These are phyloP conservation scores for Hyles lineata DNA, from an alignment of 2,888 invertebrate species.

Conservation along the genomic window DNA sequence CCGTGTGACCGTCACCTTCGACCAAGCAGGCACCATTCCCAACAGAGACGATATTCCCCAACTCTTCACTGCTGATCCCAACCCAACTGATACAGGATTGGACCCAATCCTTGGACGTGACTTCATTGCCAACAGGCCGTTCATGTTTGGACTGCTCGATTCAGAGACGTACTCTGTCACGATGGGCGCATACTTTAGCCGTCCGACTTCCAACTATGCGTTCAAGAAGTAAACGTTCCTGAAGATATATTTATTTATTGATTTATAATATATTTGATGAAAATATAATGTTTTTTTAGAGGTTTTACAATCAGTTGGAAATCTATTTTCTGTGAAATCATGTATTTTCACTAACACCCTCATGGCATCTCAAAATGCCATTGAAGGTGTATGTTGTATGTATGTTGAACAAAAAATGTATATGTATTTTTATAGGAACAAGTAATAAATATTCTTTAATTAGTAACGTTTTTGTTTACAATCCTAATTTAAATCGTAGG, in stretches of 20 bases:
- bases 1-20: conserved; percentile 43
- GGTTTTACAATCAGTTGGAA: too few species aligned
- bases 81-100: conserved; percentile 38
- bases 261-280: too few species aligned
- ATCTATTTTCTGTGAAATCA: too few species aligned
- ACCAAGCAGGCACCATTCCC: conserved; percentile 38
- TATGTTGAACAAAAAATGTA: background rate
- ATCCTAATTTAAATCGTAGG: too few species aligned
- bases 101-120: conserved; percentile 43
- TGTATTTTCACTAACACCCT: background rate
- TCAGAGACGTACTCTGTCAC: conserved; percentile 45
- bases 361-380: background rate
- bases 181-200: conserved; percentile 47
- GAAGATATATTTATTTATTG: background rate
- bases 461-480: background rate
- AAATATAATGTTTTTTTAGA: too few species aligned
- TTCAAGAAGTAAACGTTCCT: background rate
- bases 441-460: background rate
- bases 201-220: conserved; percentile 34
- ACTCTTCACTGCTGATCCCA: background rate
- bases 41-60: conserved; percentile 16
- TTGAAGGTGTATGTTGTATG: background rate
- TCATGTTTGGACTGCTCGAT: conserved; percentile 52
- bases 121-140: conserved; percentile 53
- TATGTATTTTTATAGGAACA: background rate